A percentile compares a stretch with the other conserved stretches of the same genome.
These are phyloP conservation scores for Nemurella pictetii DNA, from an alignment of 2,888 invertebrate species.

Conservation along the genomic window DNA sequence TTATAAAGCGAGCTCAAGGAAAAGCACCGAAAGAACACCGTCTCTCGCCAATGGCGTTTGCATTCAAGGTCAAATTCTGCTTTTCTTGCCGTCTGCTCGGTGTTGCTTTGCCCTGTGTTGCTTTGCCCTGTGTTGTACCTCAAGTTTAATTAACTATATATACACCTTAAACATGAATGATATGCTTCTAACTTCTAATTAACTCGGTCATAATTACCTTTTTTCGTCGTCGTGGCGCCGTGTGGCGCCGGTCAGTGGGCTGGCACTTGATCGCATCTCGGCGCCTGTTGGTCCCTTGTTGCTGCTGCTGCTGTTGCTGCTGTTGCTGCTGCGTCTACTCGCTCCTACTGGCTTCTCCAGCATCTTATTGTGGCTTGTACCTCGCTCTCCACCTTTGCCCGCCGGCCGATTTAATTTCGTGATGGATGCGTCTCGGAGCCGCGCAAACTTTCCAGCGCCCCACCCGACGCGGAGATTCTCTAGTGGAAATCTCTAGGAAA, in stretches of 20 bases:
- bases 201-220: background rate
- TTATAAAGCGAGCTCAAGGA: too few relatives aligned
- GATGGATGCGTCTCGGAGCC: background rate
- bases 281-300: background rate
- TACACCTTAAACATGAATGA: background rate
- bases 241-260: background rate
- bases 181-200: background rate
- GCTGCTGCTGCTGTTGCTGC: too few relatives aligned
- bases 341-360: background rate
- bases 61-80: too few relatives aligned
- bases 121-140: background rate
- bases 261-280: background rate
- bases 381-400: background rate
- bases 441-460: background rate
- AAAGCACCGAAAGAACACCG: too few relatives aligned
- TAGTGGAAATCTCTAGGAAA: background rate
- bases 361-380: background rate
- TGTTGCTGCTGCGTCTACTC: too few relatives aligned
- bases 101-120: background rate
- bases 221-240: background rate
- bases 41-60: too few relatives aligned
- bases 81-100: too few relatives aligned
- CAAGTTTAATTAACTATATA: background rate
- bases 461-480: background rate
- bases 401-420: background rate